Conservation (phyloP, 2,113 vertebrate genomes). For the Macrotis lagotis region DNA sequence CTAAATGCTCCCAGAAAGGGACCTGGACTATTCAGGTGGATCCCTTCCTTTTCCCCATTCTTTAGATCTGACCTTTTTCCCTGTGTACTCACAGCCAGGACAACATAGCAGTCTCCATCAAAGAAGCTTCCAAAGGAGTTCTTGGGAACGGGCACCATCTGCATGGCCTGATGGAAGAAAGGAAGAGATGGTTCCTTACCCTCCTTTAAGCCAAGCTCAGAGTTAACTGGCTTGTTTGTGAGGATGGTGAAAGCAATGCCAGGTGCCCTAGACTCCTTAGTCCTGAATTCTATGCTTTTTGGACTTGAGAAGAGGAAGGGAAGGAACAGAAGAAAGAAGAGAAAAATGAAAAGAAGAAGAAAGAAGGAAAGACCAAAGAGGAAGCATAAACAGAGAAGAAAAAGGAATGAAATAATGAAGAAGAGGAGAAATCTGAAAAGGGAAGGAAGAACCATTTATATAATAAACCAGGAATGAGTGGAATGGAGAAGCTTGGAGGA, state of each 20-base stretch:
- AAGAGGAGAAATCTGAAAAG: too few relatives aligned
- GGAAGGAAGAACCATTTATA: too few relatives aligned
- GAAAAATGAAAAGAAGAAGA: not conserved
- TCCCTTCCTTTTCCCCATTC: not conserved
- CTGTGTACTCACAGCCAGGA: constrained; percentile 85
- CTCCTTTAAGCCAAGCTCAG: not conserved
- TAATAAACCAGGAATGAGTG: too few relatives aligned
- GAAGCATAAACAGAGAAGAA: too few relatives aligned
- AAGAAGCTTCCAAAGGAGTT: constrained; percentile 87
- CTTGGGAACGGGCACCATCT: constrained; percentile 88
- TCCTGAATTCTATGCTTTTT: not conserved
- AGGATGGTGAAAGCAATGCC: not conserved
- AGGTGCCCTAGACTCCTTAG: not conserved
- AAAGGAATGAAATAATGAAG: too few relatives aligned
- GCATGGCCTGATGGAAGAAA: constrained; percentile 84
- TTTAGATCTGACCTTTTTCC: fast-evolving
- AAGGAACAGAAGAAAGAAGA: not conserved
- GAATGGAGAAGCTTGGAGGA: not conserved
- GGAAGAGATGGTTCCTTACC: not conserved
- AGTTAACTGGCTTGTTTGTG: not conserved
- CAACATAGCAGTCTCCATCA: constrained; percentile 90
- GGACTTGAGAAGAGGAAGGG: not conserved
- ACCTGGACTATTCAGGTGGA: not conserved
- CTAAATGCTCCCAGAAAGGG: not conserved
- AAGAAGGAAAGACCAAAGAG: too few relatives aligned